These are phyloP conservation scores for Scaptomyza polygonia DNA, from an alignment of 2,888 invertebrate genomes.

Conservation along the genomic window DNA sequence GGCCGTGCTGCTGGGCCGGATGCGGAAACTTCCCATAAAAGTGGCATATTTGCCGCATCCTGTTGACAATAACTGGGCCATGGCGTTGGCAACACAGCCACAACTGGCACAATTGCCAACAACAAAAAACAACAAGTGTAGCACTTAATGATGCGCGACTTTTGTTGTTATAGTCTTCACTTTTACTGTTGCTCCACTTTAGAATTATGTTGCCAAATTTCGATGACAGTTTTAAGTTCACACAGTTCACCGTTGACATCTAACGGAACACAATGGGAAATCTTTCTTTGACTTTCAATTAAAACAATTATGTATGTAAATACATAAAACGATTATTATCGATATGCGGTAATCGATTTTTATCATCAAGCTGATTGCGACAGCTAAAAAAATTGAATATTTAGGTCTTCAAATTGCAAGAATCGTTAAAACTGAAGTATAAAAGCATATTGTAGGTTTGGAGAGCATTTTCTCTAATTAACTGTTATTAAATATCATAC, in stretches of 20 bases:
- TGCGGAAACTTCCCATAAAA: constrained; percentile 74
- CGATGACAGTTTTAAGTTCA: neutral
- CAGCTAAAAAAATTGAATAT: neutral
- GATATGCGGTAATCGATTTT: too few species aligned
- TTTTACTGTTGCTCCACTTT: constrained; percentile 15
- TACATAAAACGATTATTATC: neutral
- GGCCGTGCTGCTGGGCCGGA: constrained; percentile 50
- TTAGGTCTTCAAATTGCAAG: too few species aligned
- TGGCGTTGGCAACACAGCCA: constrained; percentile 21
- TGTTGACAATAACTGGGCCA: constrained; percentile 76
- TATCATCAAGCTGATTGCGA: too few species aligned
- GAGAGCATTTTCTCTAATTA: too few species aligned
- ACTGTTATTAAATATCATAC: too few species aligned
- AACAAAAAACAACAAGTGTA: constrained; percentile 19
- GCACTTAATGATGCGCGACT: constrained; percentile 47
- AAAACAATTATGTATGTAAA: neutral
- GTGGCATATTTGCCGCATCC: constrained; percentile 80
- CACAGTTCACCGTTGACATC: neutral
- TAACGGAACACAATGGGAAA: neutral
- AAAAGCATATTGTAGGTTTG: too few species aligned
- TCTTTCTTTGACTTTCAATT: neutral
- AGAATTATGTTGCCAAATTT: neutral
- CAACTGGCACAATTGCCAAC: constrained; percentile 4
- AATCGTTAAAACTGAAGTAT: too few species aligned
- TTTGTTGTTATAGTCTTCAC: constrained; percentile 32